Percentiles rank a stretch among this genome's conserved stretches.
Conservation (phyloP, 1,140 invertebrate genomes). For the Zeugodacus cucurbitae region DNA sequence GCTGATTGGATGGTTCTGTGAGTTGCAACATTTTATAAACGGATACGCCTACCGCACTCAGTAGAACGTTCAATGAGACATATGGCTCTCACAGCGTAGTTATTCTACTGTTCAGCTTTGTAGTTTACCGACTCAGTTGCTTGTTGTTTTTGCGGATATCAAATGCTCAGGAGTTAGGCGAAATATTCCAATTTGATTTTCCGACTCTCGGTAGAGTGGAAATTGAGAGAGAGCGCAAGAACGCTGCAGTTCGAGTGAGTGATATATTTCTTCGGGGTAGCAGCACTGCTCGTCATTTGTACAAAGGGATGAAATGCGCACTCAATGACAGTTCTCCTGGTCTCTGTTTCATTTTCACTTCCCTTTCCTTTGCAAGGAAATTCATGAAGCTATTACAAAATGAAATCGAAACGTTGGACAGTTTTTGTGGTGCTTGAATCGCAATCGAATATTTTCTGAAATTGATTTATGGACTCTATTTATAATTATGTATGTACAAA, state of each 20-base stretch:
- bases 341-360: neutral
- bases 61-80: neutral
- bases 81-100: neutral
- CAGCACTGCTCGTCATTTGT: neutral
- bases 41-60: conserved; percentile 8
- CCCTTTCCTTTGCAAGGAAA: too few species aligned
- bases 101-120: neutral
- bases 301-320: too few species aligned
- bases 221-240: neutral
- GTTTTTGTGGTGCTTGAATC: too few species aligned
- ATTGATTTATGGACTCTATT: too few species aligned
- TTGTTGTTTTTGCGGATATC: neutral
- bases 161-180: neutral
- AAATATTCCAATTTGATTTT: conserved; percentile 15
- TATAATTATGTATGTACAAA: too few species aligned
- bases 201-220: neutral
- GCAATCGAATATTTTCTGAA: too few species aligned
- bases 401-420: neutral
- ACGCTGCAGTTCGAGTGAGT: neutral
- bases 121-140: neutral
- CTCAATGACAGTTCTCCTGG: neutral
- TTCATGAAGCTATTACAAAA: neutral
- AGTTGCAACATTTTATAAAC: neutral
- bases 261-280: neutral
- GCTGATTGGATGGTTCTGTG: conserved; percentile 13